Evolutionary conservation across 2,888 invertebrate species (phyloP).

Genomic region (Aromia moschata): DNA sequence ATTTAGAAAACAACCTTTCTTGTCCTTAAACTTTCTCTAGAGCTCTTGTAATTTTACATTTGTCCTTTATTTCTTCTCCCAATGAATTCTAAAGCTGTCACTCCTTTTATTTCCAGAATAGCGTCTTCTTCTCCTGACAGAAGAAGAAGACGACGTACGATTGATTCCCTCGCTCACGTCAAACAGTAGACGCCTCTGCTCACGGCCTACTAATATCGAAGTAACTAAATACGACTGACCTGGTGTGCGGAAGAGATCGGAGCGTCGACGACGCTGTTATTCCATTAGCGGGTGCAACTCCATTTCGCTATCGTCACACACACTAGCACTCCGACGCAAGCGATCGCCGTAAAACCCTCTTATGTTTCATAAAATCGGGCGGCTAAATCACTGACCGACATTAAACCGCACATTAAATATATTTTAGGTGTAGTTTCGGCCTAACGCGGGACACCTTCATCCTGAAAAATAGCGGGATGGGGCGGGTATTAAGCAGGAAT

Average conservation of each 20-base stretch:
- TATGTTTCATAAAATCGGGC: background rate
- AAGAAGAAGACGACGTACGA: too few relatives aligned
- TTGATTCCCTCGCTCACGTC: too few relatives aligned
- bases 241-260: slow-evolving; percentile 3
- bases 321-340: background rate
- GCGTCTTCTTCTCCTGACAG: too few relatives aligned
- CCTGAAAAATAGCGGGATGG: slow-evolving; percentile 18
- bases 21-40: too few relatives aligned
- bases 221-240: slow-evolving; percentile 25
- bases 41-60: too few relatives aligned
- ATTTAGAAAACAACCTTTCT: too few relatives aligned
- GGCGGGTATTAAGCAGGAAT: slow-evolving; percentile 8
- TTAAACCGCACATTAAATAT: background rate
- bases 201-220: background rate
- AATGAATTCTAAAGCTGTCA: too few relatives aligned
- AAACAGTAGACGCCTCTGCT: background rate
- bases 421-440: background rate
- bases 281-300: slow-evolving; percentile 9
- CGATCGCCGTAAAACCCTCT: slow-evolving; percentile 4
- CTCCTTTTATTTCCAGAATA: too few relatives aligned
- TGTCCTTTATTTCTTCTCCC: too few relatives aligned
- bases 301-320: background rate
- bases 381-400: background rate
- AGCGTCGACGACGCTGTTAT: slow-evolving; percentile 11
- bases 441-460: background rate